Percentiles rank a stretch among this genome's conserved stretches.
Conservation (phyloP, 2,113 vertebrate species). For the Xyrauchen texanus region DNA sequence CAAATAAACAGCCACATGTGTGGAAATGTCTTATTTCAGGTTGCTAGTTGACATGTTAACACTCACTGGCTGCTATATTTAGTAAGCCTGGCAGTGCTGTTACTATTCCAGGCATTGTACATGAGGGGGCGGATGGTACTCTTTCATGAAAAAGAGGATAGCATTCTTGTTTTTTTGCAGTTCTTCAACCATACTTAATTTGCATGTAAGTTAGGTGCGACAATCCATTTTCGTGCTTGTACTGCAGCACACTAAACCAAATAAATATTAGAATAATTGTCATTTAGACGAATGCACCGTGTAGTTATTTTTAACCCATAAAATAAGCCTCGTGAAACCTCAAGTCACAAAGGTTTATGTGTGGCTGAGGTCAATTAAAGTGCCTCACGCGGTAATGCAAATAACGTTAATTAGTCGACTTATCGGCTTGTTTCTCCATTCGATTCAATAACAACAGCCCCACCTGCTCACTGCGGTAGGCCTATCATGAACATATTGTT, state of each 20-base stretch:
- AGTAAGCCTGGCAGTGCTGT: slow-evolving; percentile 76
- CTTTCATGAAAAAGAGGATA: slow-evolving; percentile 63
- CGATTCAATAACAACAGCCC: neutral
- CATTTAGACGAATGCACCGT: neutral
- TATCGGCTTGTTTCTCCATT: neutral
- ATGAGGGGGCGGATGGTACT: slow-evolving; percentile 70
- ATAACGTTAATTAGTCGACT: neutral
- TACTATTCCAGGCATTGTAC: slow-evolving; percentile 80
- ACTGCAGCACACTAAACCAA: neutral
- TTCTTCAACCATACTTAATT: slow-evolving; percentile 34
- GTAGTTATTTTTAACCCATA: too few relatives aligned
- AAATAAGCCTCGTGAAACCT: too few relatives aligned
- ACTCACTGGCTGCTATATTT: slow-evolving; percentile 81
- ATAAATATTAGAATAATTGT: neutral
- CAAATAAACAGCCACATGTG: slow-evolving; percentile 64
- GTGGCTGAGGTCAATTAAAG: too few relatives aligned
- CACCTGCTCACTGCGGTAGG: slow-evolving; percentile 25
- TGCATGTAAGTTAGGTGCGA: slow-evolving; percentile 3
- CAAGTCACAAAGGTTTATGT: too few relatives aligned
- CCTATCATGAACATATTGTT: slow-evolving; percentile 10
- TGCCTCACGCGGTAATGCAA: neutral
- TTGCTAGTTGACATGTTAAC: slow-evolving; percentile 76
- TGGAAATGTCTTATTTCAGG: slow-evolving; percentile 65
- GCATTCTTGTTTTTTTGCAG: slow-evolving; percentile 63
- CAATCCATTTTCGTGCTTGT: neutral